Evolutionary conservation across 2,888 invertebrate genomes (phyloP), one percentile per base, ranked within the genome.

Genomic region (Bellardia bayeri): DNA sequence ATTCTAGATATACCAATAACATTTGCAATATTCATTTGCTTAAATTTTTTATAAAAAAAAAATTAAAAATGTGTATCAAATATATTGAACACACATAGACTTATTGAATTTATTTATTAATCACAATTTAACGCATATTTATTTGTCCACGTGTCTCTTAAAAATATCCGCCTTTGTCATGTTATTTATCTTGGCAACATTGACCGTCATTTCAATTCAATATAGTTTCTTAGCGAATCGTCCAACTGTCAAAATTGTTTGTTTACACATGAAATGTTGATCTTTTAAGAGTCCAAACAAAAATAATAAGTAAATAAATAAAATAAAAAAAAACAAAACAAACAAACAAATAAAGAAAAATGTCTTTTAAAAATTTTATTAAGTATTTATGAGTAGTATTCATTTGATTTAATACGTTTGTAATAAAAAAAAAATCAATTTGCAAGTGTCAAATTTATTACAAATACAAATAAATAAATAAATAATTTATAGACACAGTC

Each of bases 391-490:
- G 78, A 63, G 45, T 83, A 71, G 11, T 23, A 82, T 82, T 84
- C 64, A 84, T 83, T 87, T 81, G 83, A 87, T 87, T 80, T 84
- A 76, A 87, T 72, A 78, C 66, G 71, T 13, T 63, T 58, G 69
- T 79, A 82, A 72, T 81, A 78, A 79, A 85, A 82, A n/a, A n/a
- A 74, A 85, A 85, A 58, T 85, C 85, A 87, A 82, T 85, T 87
- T 85, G 87, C 85, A 86, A 88, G 88, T 86, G 86, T 86, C 85
- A 83, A 84, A 86, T 86, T 84, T 84, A 84, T 88, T 72, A 68
- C 84, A 78, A 86, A 83, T 80, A 76, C 69, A 82, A 78, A 83
- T 76, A 83, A 82, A 83, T 49, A 76, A 76, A 79, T 88, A 76
- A 88, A 85, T 82, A 79, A 80, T 68, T 82, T 78, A 86, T 82